These are phyloP conservation scores for Pseudachorutes palmiensis DNA, from an alignment of 1,140 invertebrate species.

Conservation along the genomic window DNA sequence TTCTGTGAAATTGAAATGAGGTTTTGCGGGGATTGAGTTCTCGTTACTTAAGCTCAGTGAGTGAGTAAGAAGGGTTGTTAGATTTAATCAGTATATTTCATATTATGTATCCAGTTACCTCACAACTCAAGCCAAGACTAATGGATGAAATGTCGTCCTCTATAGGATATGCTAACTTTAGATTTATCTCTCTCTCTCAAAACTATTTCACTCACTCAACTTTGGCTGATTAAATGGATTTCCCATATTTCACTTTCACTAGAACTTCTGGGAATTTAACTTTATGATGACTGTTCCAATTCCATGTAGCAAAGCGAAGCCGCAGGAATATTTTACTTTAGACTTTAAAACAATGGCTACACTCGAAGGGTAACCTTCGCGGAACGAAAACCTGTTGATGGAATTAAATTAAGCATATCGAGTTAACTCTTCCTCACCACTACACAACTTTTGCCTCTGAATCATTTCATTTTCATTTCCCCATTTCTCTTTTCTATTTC, in stretches of 20 bases:
- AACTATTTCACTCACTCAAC: background rate
- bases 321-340: background rate
- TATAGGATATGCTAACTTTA: background rate
- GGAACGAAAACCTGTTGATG: background rate
- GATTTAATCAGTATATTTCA: background rate
- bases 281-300: no score
- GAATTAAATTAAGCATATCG: background rate
- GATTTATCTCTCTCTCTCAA: background rate
- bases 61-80: background rate
- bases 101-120: background rate
- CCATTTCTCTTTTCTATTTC: background rate
- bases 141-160: background rate
- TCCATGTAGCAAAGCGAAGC: background rate
- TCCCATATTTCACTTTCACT: no score
- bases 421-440: background rate
- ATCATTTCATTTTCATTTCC: background rate
- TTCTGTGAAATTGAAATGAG: background rate
- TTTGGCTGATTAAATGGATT: no score
- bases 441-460: background rate
- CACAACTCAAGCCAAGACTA: background rate
- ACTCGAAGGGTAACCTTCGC: background rate
- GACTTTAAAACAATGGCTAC: no score
- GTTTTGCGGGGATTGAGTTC: background rate
- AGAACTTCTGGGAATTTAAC: no score
- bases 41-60: background rate